Conservation (phyloP, 2,113 vertebrate genomes). For the Apteryx owenii region DNA sequence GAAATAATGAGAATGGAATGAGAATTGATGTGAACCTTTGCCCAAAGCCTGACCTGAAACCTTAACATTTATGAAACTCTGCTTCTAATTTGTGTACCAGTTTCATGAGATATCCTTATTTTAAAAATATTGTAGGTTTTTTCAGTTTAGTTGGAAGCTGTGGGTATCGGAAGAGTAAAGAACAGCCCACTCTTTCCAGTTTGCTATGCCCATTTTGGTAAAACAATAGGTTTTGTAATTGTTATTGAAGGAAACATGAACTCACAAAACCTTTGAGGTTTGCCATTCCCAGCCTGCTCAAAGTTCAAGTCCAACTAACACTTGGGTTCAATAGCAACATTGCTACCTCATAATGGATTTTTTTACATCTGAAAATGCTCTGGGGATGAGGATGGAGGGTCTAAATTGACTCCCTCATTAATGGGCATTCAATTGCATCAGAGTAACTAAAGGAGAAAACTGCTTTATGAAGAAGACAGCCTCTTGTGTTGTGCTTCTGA, state of each 20-base stretch:
- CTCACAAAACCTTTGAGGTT: background rate
- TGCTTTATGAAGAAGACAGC: background rate
- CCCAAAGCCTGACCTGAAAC: constrained; percentile 6
- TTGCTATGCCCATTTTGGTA: background rate
- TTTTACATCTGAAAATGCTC: background rate
- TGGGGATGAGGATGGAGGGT: background rate
- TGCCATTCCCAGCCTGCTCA: background rate
- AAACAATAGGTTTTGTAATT: background rate
- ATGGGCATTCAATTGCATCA: background rate
- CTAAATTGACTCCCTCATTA: background rate
- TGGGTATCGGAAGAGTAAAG: background rate
- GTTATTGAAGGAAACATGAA: background rate
- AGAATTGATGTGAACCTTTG: constrained; percentile 22
- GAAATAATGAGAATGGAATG: background rate
- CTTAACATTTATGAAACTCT: background rate
- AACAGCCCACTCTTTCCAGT: background rate
- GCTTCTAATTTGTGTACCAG: background rate
- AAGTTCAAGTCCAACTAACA: background rate
- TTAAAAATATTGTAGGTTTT: background rate
- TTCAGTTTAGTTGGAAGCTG: background rate
- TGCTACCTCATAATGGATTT: background rate
- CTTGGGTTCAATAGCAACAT: background rate
- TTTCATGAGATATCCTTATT: background rate
- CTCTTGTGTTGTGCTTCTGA: background rate
- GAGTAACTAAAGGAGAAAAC: background rate